Evolutionary conservation across 2,888 invertebrate genomes (phyloP).

Genomic region (Agonum fuliginosum): DNA sequence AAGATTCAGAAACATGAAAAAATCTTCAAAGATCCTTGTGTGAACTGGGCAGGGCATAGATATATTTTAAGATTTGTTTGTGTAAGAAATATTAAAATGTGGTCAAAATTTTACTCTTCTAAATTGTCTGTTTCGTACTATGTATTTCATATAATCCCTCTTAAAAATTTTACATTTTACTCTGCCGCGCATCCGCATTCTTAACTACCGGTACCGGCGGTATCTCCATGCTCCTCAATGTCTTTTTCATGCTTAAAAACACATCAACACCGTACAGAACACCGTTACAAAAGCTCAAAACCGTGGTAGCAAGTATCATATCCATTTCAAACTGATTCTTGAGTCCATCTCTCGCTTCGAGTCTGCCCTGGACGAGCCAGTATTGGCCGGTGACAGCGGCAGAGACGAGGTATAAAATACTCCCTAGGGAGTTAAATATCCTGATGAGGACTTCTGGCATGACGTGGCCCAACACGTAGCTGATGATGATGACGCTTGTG

Average conservation of each 20-base stretch:
- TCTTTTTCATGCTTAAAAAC: slow-evolving; percentile 62
- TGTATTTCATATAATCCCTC: too few species aligned
- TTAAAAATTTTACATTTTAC: neutral
- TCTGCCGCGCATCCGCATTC: neutral
- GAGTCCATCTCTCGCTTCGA: slow-evolving; percentile 47
- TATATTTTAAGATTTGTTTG: too few species aligned
- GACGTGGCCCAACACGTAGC: slow-evolving; percentile 66
- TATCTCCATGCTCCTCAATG: neutral
- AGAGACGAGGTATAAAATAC: slow-evolving; percentile 66
- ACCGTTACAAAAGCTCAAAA: slow-evolving; percentile 64
- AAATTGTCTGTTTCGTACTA: too few species aligned
- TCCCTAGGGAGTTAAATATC: slow-evolving; percentile 67
- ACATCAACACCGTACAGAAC: slow-evolving; percentile 65
- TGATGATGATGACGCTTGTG: slow-evolving; percentile 67
- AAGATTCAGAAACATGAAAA: too few species aligned
- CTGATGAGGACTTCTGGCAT: slow-evolving; percentile 67
- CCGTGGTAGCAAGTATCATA: slow-evolving; percentile 63
- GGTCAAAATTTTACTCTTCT: too few species aligned
- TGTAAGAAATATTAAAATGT: too few species aligned
- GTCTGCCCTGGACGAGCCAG: slow-evolving; percentile 60
- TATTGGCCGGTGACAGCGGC: slow-evolving; percentile 63
- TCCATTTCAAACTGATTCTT: slow-evolving; percentile 49
- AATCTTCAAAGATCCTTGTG: too few species aligned
- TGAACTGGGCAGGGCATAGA: too few species aligned
- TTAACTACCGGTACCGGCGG: neutral